Evolutionary conservation across 2,113 vertebrate genomes (phyloP).

Genomic region (Turnix velox): DNA sequence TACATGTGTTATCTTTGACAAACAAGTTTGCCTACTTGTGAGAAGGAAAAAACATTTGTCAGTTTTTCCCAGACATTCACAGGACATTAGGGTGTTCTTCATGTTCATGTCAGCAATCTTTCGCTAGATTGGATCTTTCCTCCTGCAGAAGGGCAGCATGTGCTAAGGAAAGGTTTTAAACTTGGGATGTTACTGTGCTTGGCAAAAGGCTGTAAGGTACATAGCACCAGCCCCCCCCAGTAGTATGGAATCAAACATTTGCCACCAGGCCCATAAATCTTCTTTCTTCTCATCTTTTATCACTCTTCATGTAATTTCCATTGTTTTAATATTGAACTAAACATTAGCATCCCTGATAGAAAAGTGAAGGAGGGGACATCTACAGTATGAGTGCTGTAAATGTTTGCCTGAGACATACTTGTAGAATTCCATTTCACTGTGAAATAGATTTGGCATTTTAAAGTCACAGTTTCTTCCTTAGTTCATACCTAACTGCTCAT

Average conservation of each 20-base stretch:
- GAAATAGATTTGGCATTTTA: background rate
- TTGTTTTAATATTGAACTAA: background rate
- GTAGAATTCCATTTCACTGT: background rate
- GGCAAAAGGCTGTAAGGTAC: background rate
- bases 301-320: background rate
- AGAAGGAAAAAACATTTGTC: background rate
- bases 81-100: background rate
- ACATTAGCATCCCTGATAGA: background rate
- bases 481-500: background rate
- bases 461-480: background rate
- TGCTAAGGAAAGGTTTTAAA: background rate
- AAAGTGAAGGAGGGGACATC: background rate
- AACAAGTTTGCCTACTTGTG: background rate
- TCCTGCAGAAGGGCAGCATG: background rate
- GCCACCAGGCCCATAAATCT: too few species aligned
- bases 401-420: background rate
- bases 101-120: background rate
- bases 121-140: background rate
- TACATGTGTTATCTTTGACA: background rate
- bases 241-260: background rate
- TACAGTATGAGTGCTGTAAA: background rate
- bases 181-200: background rate
- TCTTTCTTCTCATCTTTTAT: background rate
- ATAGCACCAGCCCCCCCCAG: rapidly evolving
- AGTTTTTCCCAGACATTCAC: background rate